Evolutionary conservation across 2,888 invertebrate genomes (phyloP), one percentile per base, ranked within the genome.

Genomic region (Nineta flava): DNA sequence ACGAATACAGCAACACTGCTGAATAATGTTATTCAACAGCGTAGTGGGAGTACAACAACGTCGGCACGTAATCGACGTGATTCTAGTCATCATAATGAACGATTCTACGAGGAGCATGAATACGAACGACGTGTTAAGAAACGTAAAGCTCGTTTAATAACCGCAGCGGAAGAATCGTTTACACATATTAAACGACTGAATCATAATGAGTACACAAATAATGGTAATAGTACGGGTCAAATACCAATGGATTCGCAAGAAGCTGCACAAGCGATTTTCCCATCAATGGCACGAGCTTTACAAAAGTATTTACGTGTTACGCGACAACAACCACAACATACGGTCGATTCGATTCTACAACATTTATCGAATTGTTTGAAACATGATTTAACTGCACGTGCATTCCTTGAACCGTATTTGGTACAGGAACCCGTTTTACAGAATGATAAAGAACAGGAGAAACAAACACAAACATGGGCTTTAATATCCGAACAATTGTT

Each of bases 91-190:
- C 96, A 96, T 71, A 96, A 96, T 69, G 97, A 97, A 69, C 76
- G 93, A 34, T 95, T 97, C 69, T 95, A 97, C 67, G 96, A 97
- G 66, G 97, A 99, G 68, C 88, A 94, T 61, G 97, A 99, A 68
- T 92, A 94, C 59, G 94, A 94, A 62, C 72, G 94, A 4, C 74
- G 95, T 50, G 93, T 96, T 50, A 79, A 88, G 60, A 96, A 96
- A 66, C 74, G 96, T 0, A 76, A 83, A 51, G 94, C 96, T 3
- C 73, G 97, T 16, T 74, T 99, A 40, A 79, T 95, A 50, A 86
- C 90, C 1, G 93, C 96, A 1, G 87, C 95, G 0, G 97, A 99
- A 66, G 97, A 99, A 62, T 95, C 97, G 1, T 99, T 99, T 66
- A 93, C 95, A 10, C 96, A 97, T 62, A 93, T 99, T 55, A 86